Evolutionary conservation across 2,888 invertebrate genomes (phyloP), one percentile per base, ranked within the genome.

Genomic region (Eupithecia exiguata): DNA sequence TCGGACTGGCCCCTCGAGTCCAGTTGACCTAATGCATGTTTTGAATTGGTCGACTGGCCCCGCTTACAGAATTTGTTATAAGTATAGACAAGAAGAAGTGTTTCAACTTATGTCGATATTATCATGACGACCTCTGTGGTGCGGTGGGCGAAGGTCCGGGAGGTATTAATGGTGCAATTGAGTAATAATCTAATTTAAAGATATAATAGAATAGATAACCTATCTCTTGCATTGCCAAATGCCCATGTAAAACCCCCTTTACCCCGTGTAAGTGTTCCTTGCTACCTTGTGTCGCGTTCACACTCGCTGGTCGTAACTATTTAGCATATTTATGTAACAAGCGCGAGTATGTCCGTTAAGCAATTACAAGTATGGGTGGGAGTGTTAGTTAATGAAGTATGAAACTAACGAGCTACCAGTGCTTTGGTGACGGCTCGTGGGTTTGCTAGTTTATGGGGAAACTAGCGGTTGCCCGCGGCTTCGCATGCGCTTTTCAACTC

Each of bases 361-460:
- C 75, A 77, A 79, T 76, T 77, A 77, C 74, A 76, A 73, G 70
- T 69, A 72, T 76, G 46, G 69, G 75, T 69, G 69, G 69, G 73
- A 74, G 66, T 38, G 66, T 77, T 66, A 74, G 40, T 72, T 77
- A 79, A 77, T 79, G 76, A 76, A 77, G 61, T 66, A 66, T 43
- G 25, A 46, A 70, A 72, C 53, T 74, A 75, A 77, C 74, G 70
- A 68, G 69, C 58, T 53, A 70, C 65, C 74, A 67, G 69, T 70
- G 66, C 71, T 68, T 46, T 10, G 63, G 63, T 72, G 74, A 75
- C 70, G 66, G 69, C 38, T 40, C 63, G 71, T 68, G 68, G 69
- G 68, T 62, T 30, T 70, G 30, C 30, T 35, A 68, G 25, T 70
- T 75, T 46, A n/a, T 46, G 7, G 30, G 21, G n/a, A 30, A 46